phyloP scores from a whole-genome alignment of 2,888 invertebrate genomes.

The Heteromurus nitidus region DNA sequence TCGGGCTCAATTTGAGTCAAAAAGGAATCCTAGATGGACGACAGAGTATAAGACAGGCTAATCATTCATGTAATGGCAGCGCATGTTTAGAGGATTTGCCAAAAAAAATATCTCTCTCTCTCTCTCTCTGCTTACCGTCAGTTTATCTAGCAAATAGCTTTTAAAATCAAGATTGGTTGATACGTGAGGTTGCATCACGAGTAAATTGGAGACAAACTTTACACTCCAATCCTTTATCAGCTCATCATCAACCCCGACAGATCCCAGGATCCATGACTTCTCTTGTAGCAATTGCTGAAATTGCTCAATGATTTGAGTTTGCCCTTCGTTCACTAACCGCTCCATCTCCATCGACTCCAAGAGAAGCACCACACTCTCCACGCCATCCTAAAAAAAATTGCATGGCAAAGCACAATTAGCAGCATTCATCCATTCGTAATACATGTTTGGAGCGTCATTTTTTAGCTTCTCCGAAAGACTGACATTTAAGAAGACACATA shows the following conservation, averaged over 20 bases:
- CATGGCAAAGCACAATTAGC: background rate
- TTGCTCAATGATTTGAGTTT: slow-evolving; percentile 60
- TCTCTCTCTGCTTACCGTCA: slow-evolving; percentile 68
- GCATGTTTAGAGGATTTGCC: background rate
- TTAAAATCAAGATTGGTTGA: slow-evolving; percentile 73
- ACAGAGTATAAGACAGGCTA: background rate
- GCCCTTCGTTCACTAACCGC: slow-evolving; percentile 66
- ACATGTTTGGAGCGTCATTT: background rate
- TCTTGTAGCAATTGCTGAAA: slow-evolving; percentile 67
- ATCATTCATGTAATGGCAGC: background rate
- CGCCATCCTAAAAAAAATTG: slow-evolving; percentile 70
- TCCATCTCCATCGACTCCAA: slow-evolving; percentile 74
- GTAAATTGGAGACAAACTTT: slow-evolving; percentile 70
- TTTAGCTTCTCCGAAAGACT: background rate
- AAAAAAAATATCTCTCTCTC: background rate
- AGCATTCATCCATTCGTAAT: background rate
- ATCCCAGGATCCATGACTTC: slow-evolving; percentile 72
- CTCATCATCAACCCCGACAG: slow-evolving; percentile 71
- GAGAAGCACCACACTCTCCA: slow-evolving; percentile 74
- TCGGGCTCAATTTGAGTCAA: slow-evolving; percentile 53
- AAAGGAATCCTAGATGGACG: slow-evolving; percentile 41
- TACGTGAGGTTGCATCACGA: slow-evolving; percentile 72
- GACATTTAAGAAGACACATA: background rate
- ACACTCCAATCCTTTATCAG: slow-evolving; percentile 70
- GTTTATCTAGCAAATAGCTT: slow-evolving; percentile 71